These are phyloP conservation scores for Sitta carolinensis DNA, from an alignment of 2,797 vertebrate species.

Conservation along the genomic window DNA sequence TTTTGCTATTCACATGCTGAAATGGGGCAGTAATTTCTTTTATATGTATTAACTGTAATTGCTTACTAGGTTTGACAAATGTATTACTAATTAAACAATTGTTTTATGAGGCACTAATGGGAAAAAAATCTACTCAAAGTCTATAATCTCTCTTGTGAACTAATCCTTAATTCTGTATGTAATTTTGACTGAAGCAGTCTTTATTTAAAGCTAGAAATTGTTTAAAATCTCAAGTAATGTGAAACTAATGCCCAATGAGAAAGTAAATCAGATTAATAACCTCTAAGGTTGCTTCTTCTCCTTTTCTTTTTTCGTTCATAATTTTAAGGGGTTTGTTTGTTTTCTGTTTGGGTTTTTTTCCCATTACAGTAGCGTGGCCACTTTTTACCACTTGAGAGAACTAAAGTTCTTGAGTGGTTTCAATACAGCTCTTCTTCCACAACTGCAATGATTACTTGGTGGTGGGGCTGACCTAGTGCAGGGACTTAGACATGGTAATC, in stretches of 20 bases:
- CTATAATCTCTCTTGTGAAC: background rate
- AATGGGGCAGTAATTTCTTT: constrained; percentile 7
- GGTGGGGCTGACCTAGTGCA: background rate
- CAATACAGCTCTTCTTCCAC: background rate
- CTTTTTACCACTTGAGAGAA: background rate
- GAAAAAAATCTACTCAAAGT: background rate
- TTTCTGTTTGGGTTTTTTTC: background rate
- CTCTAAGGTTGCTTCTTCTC: background rate
- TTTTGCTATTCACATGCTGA: background rate
- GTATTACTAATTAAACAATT: constrained; percentile 42
- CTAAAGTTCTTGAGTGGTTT: background rate
- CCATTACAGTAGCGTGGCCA: background rate
- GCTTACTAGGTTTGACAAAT: constrained; percentile 29
- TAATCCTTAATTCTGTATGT: constrained; percentile 1
- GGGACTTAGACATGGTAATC: background rate
- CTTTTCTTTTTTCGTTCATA: background rate
- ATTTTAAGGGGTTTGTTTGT: background rate
- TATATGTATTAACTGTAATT: constrained; percentile 20
- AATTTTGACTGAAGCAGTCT: background rate
- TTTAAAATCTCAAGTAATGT: background rate
- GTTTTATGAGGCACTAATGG: constrained; percentile 26
- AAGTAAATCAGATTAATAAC: background rate
- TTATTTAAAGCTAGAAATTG: background rate
- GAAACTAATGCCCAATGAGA: background rate
- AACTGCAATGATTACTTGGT: background rate